Evolutionary conservation across 2,888 invertebrate species (phyloP).

Genomic region (Neuroscelio doddi): DNA sequence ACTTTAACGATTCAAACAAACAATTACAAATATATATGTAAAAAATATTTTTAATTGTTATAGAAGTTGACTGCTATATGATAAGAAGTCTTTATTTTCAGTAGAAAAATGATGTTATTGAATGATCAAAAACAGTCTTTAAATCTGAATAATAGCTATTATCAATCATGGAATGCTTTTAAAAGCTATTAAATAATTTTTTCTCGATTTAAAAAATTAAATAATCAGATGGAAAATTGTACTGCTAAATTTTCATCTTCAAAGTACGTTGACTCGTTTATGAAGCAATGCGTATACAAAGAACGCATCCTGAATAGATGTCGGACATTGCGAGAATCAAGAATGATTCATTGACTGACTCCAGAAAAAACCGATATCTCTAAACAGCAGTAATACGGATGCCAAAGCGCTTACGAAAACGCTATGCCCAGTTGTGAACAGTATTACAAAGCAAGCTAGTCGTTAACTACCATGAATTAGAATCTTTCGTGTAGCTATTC

Average conservation of each 20-base stretch:
- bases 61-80: too few relatives aligned
- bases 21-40: too few relatives aligned
- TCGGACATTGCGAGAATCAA: slow-evolving; percentile 10
- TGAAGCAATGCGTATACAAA: slow-evolving; percentile 5
- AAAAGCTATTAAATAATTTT: too few relatives aligned
- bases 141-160: too few relatives aligned
- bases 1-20: too few relatives aligned
- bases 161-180: too few relatives aligned
- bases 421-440: slow-evolving; percentile 4
- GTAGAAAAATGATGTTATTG: too few relatives aligned
- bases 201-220: too few relatives aligned
- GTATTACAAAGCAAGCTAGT: slow-evolving; percentile 6
- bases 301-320: background rate
- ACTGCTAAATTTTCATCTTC: background rate
- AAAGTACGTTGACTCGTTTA: background rate
- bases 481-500: background rate
- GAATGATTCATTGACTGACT: slow-evolving; percentile 18
- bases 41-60: too few relatives aligned
- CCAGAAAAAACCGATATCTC: slow-evolving; percentile 15
- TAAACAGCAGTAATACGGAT: slow-evolving; percentile 12
- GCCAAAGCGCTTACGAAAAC: slow-evolving; percentile 20
- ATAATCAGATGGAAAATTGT: too few relatives aligned
- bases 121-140: too few relatives aligned
- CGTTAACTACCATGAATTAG: slow-evolving; percentile 4
- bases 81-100: too few relatives aligned